phyloP scores from a whole-genome alignment of 2,797 vertebrate species.

The Ctenochaetus hawaiiensis region DNA sequence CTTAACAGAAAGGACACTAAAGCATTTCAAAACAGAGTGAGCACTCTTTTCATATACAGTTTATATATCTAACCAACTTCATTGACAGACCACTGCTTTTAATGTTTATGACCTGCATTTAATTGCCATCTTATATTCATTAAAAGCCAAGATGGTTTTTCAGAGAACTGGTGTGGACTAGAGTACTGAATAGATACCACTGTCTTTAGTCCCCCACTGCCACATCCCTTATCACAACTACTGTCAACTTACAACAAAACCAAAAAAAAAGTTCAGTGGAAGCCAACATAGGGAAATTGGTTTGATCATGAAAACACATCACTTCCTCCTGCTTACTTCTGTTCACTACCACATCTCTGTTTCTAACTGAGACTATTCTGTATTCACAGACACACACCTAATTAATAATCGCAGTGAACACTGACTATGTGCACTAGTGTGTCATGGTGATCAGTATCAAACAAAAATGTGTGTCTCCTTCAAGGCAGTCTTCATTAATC shows the following conservation, averaged over 20 bases:
- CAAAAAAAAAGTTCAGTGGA: not conserved
- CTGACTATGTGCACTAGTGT: not conserved
- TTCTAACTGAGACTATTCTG: not conserved
- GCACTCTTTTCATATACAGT: no score
- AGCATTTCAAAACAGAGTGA: no score
- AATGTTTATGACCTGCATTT: no score
- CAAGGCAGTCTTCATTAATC: conserved; percentile 24
- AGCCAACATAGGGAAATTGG: not conserved
- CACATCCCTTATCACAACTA: conserved; percentile 3
- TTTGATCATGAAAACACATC: not conserved
- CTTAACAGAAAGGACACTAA: not conserved
- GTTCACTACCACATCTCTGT: conserved; percentile 18
- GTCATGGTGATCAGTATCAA: not conserved
- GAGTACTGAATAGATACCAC: not conserved
- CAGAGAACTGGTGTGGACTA: not conserved
- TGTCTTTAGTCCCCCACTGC: not conserved
- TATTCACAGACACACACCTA: not conserved
- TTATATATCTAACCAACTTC: no score
- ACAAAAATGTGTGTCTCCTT: conserved; percentile 10
- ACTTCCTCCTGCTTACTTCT: conserved; percentile 15
- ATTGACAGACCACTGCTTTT: no score
- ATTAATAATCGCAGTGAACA: not conserved
- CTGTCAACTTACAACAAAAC: conserved; percentile 7
- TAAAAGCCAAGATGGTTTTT: not conserved
- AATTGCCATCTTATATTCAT: not conserved